phyloP scores from a whole-genome alignment of 2,888 invertebrate species.

The Eristalis arbustorum region DNA sequence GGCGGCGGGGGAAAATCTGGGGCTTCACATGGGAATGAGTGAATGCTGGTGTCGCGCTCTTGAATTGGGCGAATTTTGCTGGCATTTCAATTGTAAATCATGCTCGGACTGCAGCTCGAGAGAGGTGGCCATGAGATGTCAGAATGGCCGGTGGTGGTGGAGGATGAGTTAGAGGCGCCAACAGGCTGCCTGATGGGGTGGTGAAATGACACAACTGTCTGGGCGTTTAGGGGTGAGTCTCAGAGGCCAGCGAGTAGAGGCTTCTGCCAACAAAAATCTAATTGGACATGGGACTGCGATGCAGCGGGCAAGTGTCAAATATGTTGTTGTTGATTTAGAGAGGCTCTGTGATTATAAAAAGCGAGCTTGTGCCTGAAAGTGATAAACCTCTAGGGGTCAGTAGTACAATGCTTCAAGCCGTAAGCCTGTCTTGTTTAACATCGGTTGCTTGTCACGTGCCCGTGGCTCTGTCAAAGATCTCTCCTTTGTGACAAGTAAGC shows the following conservation, averaged over 20 bases:
- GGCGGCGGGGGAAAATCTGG: neutral
- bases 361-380: too few relatives aligned
- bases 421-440: too few relatives aligned
- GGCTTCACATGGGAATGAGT: neutral
- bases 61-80: neutral
- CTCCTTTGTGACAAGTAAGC: too few relatives aligned
- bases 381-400: too few relatives aligned
- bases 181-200: neutral
- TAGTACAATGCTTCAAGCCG: too few relatives aligned
- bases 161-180: neutral
- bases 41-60: neutral
- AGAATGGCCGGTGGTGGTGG: neutral
- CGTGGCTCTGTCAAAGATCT: too few relatives aligned
- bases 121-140: neutral
- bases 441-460: too few relatives aligned
- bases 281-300: neutral
- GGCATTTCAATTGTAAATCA: neutral
- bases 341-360: too few relatives aligned
- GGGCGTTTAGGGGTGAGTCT: neutral
- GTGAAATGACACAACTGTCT: neutral
- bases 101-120: neutral
- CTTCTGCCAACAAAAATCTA: neutral
- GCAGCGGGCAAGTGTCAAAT: neutral
- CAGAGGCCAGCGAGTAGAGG: neutral
- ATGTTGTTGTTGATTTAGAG: too few relatives aligned